Evolutionary conservation across 2,888 invertebrate species (phyloP).

Genomic region (Pachycephus smyrnensis): DNA sequence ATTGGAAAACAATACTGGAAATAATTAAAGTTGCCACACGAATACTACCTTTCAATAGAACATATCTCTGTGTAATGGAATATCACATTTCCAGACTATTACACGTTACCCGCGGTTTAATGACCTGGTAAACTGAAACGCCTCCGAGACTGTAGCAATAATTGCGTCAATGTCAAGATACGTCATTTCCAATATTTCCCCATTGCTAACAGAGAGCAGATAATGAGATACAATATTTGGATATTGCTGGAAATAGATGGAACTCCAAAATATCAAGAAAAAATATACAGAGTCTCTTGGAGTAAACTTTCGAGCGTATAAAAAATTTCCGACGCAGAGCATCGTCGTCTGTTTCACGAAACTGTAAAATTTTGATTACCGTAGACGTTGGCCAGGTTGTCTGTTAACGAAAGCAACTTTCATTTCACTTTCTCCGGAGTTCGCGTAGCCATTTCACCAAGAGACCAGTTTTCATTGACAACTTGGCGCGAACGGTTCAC

Average conservation of each 20-base stretch:
- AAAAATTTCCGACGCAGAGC: neutral
- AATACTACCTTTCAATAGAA: neutral
- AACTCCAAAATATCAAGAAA: neutral
- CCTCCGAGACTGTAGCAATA: neutral
- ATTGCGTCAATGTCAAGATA: neutral
- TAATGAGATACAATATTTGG: neutral
- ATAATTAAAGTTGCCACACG: neutral
- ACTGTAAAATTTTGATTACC: neutral
- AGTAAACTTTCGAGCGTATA: neutral
- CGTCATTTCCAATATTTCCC: neutral
- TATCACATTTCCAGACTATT: neutral
- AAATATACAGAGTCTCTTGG: neutral
- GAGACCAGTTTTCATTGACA: neutral
- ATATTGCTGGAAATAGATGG: neutral
- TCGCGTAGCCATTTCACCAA: neutral
- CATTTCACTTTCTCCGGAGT: conserved; percentile 44
- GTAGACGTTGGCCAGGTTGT: neutral
- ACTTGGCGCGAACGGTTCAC: neutral
- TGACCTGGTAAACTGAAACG: neutral
- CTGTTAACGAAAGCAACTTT: conserved; percentile 43
- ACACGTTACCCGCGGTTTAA: neutral
- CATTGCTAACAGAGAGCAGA: neutral
- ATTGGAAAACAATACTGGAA: neutral
- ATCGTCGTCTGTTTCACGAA: neutral
- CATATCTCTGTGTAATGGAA: neutral